Evolutionary conservation across 2,888 invertebrate species (phyloP).

Genomic region (Rhyacophila evoluta): DNA sequence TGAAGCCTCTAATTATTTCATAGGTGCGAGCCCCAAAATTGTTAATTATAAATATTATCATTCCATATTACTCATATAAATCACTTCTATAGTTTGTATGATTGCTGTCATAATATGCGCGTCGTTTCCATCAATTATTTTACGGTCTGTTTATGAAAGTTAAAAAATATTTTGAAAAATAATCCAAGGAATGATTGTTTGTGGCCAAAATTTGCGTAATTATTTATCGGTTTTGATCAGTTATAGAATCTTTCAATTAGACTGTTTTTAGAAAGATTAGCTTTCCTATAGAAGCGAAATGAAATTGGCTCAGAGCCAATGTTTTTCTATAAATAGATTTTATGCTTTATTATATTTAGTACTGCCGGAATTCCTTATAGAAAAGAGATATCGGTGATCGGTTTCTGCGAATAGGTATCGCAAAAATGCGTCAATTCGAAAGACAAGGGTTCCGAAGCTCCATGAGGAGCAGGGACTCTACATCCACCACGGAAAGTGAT

Average conservation of each 20-base stretch:
- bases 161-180: neutral
- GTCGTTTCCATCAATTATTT: neutral
- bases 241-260: neutral
- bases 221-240: neutral
- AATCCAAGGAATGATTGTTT: neutral
- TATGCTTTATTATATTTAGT: slow-evolving; percentile 30
- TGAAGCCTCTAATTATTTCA: slow-evolving; percentile 4
- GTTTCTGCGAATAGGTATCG: neutral
- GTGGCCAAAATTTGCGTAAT: neutral
- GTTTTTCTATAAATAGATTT: slow-evolving; percentile 44
- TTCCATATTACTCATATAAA: neutral
- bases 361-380: neutral
- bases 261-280: neutral
- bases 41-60: neutral
- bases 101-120: neutral
- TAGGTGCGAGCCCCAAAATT: neutral
- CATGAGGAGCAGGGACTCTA: slow-evolving; percentile 75
- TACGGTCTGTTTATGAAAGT: neutral
- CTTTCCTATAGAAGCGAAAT: slow-evolving; percentile 7
- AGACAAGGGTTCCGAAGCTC: slow-evolving; percentile 69
- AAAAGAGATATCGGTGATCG: neutral
- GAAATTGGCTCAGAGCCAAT: slow-evolving; percentile 43
- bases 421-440: slow-evolving; percentile 37
- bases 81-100: neutral
- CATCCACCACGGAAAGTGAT: slow-evolving; percentile 75